Evolutionary conservation across 2,888 invertebrate genomes (phyloP).

Genomic region (Idaea biselata): DNA sequence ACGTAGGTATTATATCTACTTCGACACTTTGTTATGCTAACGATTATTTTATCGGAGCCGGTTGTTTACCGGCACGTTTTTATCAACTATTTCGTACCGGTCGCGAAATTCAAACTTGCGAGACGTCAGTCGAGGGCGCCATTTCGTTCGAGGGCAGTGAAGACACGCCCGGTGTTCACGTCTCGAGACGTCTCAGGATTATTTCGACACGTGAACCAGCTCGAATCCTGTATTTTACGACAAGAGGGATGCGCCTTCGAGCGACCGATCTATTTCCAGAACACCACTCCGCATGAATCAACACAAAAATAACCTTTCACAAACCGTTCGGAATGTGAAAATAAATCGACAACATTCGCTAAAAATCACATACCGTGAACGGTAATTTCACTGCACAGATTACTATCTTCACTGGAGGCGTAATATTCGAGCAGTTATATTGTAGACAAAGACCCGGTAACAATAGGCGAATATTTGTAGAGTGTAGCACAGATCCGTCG

Average conservation of each 20-base stretch:
- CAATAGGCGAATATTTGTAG: conserved; percentile 50
- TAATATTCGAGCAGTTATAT: conserved; percentile 58
- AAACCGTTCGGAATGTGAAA: conserved; percentile 67
- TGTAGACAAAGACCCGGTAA: conserved; percentile 69
- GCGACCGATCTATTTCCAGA: conserved; percentile 77
- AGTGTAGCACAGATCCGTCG: conserved; percentile 60
- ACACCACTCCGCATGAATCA: conserved; percentile 78
- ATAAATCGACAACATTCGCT: conserved; percentile 58
- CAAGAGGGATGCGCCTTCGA: conserved; percentile 70
- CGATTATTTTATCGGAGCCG: conserved; percentile 33
- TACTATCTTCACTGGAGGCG: conserved; percentile 57
- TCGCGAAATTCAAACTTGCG: conserved; percentile 70
- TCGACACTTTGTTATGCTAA: conserved; percentile 18
- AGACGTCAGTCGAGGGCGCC: conserved; percentile 67
- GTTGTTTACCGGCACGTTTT: conserved; percentile 37
- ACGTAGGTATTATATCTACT: conserved; percentile 16
- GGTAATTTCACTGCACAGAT: conserved; percentile 72
- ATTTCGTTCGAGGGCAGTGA: conserved; percentile 55
- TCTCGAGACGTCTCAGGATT: conserved; percentile 30
- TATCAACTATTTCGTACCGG: conserved; percentile 65
- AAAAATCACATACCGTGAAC: conserved; percentile 74
- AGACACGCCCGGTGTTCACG: conserved; percentile 67
- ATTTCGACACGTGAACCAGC: conserved; percentile 41
- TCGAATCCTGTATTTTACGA: conserved; percentile 57
- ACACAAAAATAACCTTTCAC: conserved; percentile 80